A percentile compares a stretch with the other conserved stretches of the same genome.
Conservation (phyloP, 1,140 invertebrate species). For the Drosophila tsacasi region DNA sequence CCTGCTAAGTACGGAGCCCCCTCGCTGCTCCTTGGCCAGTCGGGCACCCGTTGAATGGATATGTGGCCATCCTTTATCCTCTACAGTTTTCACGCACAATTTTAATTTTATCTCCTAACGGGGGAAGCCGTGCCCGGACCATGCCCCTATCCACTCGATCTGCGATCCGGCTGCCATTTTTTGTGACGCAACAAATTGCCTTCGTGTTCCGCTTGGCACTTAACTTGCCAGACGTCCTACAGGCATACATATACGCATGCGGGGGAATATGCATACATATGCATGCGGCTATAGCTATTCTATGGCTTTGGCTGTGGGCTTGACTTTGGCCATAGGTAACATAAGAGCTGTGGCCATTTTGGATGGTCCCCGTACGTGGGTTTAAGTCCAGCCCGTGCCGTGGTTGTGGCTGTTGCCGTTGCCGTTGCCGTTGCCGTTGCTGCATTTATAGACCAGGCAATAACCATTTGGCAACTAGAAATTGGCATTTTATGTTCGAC, state of each 20-base stretch:
- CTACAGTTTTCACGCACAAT: conserved; percentile 66
- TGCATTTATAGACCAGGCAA: conserved; percentile 67
- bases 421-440: conserved; percentile 20
- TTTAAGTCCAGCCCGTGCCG: conserved; percentile 30
- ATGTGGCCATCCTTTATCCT: conserved; percentile 39
- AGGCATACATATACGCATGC: conserved; percentile 11
- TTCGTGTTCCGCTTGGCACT: conserved; percentile 65
- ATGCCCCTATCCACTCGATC: conserved; percentile 30
- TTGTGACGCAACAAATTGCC: conserved; percentile 73
- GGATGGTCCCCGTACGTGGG: conserved; percentile 54
- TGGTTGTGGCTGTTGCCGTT: background rate
- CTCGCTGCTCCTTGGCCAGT: conserved; percentile 11
- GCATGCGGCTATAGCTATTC: conserved; percentile 22
- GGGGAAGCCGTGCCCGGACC: background rate
- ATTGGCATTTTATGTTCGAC: conserved; percentile 81
- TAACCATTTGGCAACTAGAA: conserved; percentile 83
- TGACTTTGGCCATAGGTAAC: conserved; percentile 42
- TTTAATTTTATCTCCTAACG: conserved; percentile 64
- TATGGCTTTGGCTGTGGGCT: conserved; percentile 27
- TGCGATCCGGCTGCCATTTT: conserved; percentile 30
- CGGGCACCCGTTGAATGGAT: conserved; percentile 22
- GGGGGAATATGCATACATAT: conserved; percentile 25
- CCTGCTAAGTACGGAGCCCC: conserved; percentile 68
- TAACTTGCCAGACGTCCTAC: conserved; percentile 48
- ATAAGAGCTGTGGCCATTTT: conserved; percentile 55